These are phyloP conservation scores for Palloptera scutellata DNA, from an alignment of 2,888 invertebrate species.

Conservation along the genomic window DNA sequence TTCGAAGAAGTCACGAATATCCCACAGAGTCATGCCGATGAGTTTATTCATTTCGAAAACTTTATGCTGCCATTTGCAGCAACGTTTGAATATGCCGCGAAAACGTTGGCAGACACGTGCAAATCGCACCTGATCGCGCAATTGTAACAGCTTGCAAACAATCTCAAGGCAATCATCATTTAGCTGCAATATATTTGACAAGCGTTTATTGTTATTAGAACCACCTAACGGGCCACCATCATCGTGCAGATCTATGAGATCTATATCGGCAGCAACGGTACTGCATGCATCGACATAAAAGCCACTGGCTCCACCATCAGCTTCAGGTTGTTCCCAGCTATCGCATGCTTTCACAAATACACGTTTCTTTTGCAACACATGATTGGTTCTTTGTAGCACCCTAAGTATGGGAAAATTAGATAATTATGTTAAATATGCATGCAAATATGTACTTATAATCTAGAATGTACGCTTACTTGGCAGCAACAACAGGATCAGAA, in stretches of 20 bases:
- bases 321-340: constrained; percentile 36
- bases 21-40: constrained; percentile 32
- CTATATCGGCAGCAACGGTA: constrained; percentile 12
- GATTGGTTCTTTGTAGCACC: constrained; percentile 13
- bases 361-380: constrained; percentile 22
- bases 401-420: not conserved
- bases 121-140: constrained; percentile 34
- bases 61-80: constrained; percentile 28
- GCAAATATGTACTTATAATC: not conserved
- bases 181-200: constrained; percentile 20
- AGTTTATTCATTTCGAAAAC: constrained; percentile 24
- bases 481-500: constrained; percentile 27
- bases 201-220: not conserved
- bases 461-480: constrained; percentile 19
- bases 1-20: constrained; percentile 34
- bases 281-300: constrained; percentile 11
- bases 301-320: constrained; percentile 3
- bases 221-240: not conserved
- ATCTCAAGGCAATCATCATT: constrained; percentile 35
- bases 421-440: not conserved
- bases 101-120: constrained; percentile 29
- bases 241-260: constrained; percentile 16
- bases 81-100: constrained; percentile 27
- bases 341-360: constrained; percentile 33
- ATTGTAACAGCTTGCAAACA: constrained; percentile 25